These are phyloP conservation scores for Cirrhinus molitorella DNA, from an alignment of 2,797 vertebrate genomes.

Conservation along the genomic window DNA sequence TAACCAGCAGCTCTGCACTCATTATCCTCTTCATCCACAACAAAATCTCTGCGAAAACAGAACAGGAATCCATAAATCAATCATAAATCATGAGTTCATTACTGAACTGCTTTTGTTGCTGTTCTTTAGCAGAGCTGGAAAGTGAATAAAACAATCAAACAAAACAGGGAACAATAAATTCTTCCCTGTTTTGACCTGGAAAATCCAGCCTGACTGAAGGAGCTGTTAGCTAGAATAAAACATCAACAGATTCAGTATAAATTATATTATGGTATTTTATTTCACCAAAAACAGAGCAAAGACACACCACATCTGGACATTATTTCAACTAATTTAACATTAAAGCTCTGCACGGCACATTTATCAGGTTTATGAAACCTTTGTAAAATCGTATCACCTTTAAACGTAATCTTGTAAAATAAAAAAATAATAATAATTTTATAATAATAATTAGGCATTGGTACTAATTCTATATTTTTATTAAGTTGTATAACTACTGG, in stretches of 20 bases:
- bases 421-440: background rate
- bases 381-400: background rate
- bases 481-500: too few species aligned
- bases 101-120: background rate
- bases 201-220: background rate
- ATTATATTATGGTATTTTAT: background rate
- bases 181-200: background rate
- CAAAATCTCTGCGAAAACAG: slow-evolving; percentile 63
- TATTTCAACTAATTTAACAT: too few species aligned
- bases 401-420: background rate
- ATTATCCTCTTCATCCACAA: slow-evolving; percentile 65
- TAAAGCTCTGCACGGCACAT: too few species aligned
- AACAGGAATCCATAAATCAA: background rate
- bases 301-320: background rate
- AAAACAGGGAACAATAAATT: background rate
- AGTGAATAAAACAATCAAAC: background rate
- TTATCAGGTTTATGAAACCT: too few species aligned
- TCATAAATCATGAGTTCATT: background rate
- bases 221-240: background rate
- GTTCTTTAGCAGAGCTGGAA: background rate
- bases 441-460: background rate
- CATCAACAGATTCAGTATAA: background rate
- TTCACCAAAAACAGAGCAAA: background rate
- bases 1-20: slow-evolving; percentile 72
- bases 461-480: too few species aligned